Evolutionary conservation across 2,113 vertebrate genomes (phyloP).

Genomic region (Phycodurus eques): DNA sequence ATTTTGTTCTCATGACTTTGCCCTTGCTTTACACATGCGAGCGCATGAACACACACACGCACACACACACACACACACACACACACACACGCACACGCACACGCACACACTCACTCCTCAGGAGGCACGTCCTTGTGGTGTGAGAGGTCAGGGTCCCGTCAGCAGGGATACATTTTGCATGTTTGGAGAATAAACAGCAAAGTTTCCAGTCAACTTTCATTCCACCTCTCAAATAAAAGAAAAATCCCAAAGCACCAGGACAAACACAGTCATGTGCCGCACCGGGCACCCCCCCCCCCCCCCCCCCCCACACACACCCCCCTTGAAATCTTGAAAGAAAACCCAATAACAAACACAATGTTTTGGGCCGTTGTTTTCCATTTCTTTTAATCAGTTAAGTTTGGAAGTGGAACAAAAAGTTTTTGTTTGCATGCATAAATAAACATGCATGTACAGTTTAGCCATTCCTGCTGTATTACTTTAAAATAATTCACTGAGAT

Average conservation of each 20-base stretch:
- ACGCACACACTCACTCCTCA: constrained; percentile 28
- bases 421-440: neutral
- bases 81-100: constrained; percentile 22
- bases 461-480: neutral
- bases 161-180: constrained; percentile 62
- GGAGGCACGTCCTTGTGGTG: constrained; percentile 48
- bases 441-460: neutral
- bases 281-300: neutral
- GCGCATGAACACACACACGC: constrained; percentile 10
- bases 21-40: constrained; percentile 9
- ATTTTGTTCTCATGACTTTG: constrained; percentile 18
- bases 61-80: constrained; percentile 25
- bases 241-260: neutral
- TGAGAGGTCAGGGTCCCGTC: constrained; percentile 52
- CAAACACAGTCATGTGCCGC: constrained; percentile 21
- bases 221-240: constrained; percentile 16
- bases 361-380: neutral
- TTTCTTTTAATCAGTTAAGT: neutral
- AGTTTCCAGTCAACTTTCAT: constrained; percentile 33
- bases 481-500: neutral
- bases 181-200: constrained; percentile 66
- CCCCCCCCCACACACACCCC: no score
- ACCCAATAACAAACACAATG: neutral
- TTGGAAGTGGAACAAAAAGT: neutral
- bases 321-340: neutral